A percentile compares a stretch with the other conserved stretches of the same genome.
Conservation (phyloP, 2,888 invertebrate species). For the Nomada flava region DNA sequence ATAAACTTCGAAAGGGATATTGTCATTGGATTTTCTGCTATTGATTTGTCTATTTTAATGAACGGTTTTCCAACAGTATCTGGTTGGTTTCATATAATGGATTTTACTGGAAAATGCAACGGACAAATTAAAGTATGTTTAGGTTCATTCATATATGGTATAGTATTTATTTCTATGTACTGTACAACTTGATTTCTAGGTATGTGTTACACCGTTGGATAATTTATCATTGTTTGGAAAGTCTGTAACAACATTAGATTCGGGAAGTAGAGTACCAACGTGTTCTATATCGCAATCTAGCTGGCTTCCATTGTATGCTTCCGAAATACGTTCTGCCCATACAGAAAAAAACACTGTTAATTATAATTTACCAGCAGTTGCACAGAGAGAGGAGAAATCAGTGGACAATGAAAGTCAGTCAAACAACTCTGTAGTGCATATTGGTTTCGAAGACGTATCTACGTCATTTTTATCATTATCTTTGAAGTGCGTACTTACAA, state of each 20-base stretch:
- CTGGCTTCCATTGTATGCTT: slow-evolving; percentile 20
- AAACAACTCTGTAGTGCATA: slow-evolving; percentile 59
- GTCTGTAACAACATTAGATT: slow-evolving; percentile 53
- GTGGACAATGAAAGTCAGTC: slow-evolving; percentile 40
- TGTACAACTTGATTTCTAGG: slow-evolving; percentile 74
- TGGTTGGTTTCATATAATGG: slow-evolving; percentile 89
- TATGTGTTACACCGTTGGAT: slow-evolving; percentile 86
- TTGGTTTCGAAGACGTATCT: slow-evolving; percentile 76
- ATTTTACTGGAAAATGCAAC: slow-evolving; percentile 85
- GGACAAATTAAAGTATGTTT: slow-evolving; percentile 86
- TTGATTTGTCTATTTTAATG: slow-evolving; percentile 86
- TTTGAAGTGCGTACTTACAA: slow-evolving; percentile 72
- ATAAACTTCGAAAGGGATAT: slow-evolving; percentile 86
- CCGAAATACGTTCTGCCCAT: slow-evolving; percentile 62
- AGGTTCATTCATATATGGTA: neutral
- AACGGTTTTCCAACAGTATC: slow-evolving; percentile 85
- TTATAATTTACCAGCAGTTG: slow-evolving; percentile 15
- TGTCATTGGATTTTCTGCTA: slow-evolving; percentile 87
- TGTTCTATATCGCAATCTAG: slow-evolving; percentile 41
- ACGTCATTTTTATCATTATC: slow-evolving; percentile 81
- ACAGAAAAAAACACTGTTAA: slow-evolving; percentile 40
- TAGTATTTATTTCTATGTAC: neutral
- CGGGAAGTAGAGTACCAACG: slow-evolving; percentile 41
- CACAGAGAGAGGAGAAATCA: slow-evolving; percentile 48
- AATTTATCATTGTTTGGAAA: slow-evolving; percentile 80